phyloP scores from a whole-genome alignment of 2,797 vertebrate genomes.

The Danio kyathit region DNA sequence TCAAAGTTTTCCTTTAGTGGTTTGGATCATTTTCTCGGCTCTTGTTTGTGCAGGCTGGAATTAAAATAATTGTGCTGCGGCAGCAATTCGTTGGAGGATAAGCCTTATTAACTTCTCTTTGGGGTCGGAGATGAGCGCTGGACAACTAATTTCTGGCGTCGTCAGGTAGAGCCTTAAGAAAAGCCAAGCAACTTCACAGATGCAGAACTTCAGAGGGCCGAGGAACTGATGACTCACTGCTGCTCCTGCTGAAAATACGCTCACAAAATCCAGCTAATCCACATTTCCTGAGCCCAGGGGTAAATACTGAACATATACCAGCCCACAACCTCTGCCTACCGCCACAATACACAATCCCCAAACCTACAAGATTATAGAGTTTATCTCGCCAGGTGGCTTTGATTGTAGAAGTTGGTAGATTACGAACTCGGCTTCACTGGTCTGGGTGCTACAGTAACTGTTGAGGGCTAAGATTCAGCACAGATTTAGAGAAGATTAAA shows the following conservation, averaged over 20 bases:
- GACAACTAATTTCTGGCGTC: slow-evolving; percentile 37
- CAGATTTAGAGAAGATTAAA: neutral
- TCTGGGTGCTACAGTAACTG: slow-evolving; percentile 21
- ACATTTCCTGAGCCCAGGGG: slow-evolving; percentile 54
- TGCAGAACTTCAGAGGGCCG: slow-evolving; percentile 62
- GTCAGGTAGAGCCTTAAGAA: slow-evolving; percentile 50
- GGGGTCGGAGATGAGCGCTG: slow-evolving; percentile 28
- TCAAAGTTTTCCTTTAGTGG: neutral
- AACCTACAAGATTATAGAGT: slow-evolving; percentile 72
- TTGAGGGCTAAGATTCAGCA: neutral
- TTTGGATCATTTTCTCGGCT: neutral
- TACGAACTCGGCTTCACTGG: neutral
- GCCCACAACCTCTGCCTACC: slow-evolving; percentile 14
- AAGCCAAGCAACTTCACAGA: slow-evolving; percentile 47
- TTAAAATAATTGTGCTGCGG: slow-evolving; percentile 40
- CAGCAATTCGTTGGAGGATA: slow-evolving; percentile 28
- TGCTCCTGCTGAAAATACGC: slow-evolving; percentile 65
- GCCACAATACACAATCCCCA: slow-evolving; percentile 1
- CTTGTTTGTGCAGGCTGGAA: slow-evolving; percentile 34
- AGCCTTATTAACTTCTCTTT: slow-evolving; percentile 48
- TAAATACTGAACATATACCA: neutral
- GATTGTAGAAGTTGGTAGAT: slow-evolving; percentile 43
- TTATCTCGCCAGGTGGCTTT: slow-evolving; percentile 69
- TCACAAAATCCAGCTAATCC: slow-evolving; percentile 72
- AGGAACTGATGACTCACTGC: slow-evolving; percentile 63